A percentile compares a stretch with the other conserved stretches of the same genome.
phyloP scores from a whole-genome alignment of 2,113 vertebrate species.

The Chiloscyllium plagiosum region DNA sequence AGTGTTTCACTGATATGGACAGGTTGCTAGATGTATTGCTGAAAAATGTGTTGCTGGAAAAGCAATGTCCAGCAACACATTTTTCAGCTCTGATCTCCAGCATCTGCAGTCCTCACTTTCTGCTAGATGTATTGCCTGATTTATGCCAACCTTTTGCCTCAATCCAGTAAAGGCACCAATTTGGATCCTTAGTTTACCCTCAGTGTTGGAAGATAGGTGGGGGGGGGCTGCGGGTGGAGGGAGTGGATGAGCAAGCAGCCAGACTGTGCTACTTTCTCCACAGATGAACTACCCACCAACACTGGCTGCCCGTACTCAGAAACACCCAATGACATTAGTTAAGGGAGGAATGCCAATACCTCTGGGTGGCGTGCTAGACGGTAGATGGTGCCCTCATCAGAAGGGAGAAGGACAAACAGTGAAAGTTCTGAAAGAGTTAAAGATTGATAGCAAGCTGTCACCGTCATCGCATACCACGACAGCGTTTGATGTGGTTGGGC shows the following conservation, averaged over 20 bases:
- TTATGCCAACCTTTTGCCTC: neutral
- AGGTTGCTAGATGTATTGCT: no score
- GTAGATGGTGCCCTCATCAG: neutral
- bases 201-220: neutral
- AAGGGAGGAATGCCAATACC: no score
- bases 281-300: neutral
- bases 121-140: neutral
- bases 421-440: neutral
- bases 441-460: neutral
- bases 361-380: neutral
- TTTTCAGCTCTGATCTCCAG: no score
- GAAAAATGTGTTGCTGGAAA: no score
- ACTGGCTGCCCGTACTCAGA: neutral
- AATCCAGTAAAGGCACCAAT: neutral
- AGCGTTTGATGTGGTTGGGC: constrained; percentile 10
- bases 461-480: neutral
- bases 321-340: neutral
- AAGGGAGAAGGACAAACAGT: neutral
- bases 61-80: no score
- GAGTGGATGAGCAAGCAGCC: no score
- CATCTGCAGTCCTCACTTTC: no score
- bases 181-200: neutral
- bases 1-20: neutral
- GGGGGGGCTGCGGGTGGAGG: neutral
- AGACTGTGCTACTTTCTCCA: neutral